phyloP scores from a whole-genome alignment of 2,797 vertebrate genomes.

The Monodelphis domestica region DNA sequence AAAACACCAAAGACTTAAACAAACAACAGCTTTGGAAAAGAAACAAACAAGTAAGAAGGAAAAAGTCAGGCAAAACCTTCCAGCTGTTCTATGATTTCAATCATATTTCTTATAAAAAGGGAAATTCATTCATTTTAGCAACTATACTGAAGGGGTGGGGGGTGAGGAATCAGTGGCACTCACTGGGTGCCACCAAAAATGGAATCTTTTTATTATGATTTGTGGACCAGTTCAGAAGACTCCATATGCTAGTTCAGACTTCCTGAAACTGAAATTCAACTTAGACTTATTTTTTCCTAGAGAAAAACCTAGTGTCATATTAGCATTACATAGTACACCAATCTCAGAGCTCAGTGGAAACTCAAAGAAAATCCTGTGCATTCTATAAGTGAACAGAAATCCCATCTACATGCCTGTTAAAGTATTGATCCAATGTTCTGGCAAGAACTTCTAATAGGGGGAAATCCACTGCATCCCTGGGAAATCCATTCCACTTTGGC shows the following conservation, averaged over 20 bases:
- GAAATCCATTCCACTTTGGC: not conserved
- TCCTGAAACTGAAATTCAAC: not conserved
- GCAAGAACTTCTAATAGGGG: not conserved
- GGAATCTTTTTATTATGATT: not conserved
- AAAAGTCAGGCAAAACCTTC: not conserved
- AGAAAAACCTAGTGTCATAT: not conserved
- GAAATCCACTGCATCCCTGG: not conserved
- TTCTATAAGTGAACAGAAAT: not conserved
- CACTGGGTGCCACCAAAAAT: not conserved
- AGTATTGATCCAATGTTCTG: not conserved
- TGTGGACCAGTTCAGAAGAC: not conserved
- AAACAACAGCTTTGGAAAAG: not conserved
- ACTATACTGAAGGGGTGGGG: not conserved
- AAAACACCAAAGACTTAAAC: not conserved
- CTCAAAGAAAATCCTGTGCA: not conserved
- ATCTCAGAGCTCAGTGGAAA: not conserved
- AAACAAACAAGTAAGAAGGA: not conserved
- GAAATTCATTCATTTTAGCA: not conserved
- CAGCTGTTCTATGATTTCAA: not conserved
- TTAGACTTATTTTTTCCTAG: not conserved
- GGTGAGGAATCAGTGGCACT: not conserved
- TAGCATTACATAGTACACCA: not conserved
- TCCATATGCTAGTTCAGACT: not conserved
- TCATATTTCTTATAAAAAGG: not conserved
- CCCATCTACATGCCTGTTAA: not conserved